These are phyloP conservation scores for Nephrotoma guestfalica DNA, from an alignment of 2,888 invertebrate genomes.

Conservation along the genomic window DNA sequence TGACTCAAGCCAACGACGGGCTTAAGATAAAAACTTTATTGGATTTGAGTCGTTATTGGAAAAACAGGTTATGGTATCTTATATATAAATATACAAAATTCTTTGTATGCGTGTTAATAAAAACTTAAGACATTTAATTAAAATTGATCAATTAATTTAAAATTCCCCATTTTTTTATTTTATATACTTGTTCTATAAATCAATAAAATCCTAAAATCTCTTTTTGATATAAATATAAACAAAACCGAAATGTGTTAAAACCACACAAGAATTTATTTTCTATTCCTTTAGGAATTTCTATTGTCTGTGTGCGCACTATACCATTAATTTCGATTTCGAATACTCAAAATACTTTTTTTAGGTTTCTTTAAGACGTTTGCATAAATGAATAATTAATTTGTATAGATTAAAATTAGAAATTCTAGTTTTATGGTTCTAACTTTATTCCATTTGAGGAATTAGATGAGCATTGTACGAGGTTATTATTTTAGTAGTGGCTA, in stretches of 20 bases:
- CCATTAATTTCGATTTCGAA: background rate
- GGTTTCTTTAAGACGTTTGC: background rate
- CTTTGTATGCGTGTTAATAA: background rate
- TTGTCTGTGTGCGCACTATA: background rate
- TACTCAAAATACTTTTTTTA: background rate
- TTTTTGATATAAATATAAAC: background rate
- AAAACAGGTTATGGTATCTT: background rate
- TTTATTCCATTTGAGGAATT: background rate
- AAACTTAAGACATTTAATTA: background rate
- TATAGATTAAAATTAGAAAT: background rate
- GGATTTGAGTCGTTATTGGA: background rate
- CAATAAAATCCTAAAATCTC: background rate
- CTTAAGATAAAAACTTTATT: background rate
- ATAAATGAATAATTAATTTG: background rate
- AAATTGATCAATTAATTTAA: background rate
- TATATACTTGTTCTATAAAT: background rate
- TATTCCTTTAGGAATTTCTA: background rate
- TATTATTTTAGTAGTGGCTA: background rate
- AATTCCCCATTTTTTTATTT: background rate
- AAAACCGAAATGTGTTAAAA: background rate
- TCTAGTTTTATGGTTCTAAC: background rate
- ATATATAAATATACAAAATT: background rate
- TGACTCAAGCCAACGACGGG: background rate
- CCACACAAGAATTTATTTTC: background rate
- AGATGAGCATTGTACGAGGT: background rate